Evolutionary conservation across 2,888 invertebrate genomes (phyloP).

Genomic region (Cantharis rustica): DNA sequence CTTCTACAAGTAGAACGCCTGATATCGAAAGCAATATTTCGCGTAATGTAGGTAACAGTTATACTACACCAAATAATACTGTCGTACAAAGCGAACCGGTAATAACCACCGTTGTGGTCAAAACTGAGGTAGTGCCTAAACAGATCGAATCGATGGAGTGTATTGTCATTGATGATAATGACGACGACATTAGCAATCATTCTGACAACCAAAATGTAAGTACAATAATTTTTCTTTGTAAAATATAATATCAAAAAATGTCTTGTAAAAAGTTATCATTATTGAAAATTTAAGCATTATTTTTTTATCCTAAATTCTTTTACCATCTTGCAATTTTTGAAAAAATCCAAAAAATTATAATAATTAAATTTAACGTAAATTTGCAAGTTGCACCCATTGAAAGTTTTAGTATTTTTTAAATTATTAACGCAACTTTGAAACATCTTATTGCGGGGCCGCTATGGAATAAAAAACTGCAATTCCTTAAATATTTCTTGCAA

Average conservation of each 20-base stretch:
- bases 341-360: not conserved
- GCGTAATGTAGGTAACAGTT: not conserved
- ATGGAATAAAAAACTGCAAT: not conserved
- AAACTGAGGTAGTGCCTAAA: not conserved
- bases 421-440: not conserved
- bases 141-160: not conserved
- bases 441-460: not conserved
- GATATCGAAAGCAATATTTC: not conserved
- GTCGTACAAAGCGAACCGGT: no score
- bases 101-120: not conserved
- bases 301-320: not conserved
- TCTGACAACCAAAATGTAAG: not conserved
- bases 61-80: not conserved
- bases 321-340: not conserved
- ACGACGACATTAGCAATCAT: no score
- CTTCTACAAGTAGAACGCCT: not conserved
- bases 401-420: not conserved
- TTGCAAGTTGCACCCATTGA: not conserved
- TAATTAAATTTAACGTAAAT: not conserved
- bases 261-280: not conserved
- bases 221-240: not conserved
- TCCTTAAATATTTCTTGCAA: no score
- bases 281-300: not conserved
- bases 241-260: no score
- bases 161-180: not conserved